Percentiles rank a stretch among this genome's conserved stretches.
Conservation (phyloP, 1,140 invertebrate genomes). For the Paracyclopina nana region DNA sequence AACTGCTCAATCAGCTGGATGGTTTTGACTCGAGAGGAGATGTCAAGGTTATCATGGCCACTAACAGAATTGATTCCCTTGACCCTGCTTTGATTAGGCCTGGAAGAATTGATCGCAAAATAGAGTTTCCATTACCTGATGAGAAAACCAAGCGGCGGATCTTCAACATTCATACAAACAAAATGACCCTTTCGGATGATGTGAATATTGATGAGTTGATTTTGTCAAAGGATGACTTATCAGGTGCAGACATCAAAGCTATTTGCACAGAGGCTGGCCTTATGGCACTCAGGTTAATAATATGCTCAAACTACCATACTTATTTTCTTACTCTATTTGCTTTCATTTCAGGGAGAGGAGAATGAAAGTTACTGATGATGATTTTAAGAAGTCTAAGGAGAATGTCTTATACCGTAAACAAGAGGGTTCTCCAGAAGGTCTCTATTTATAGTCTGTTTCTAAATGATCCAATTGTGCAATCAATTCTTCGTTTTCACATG, state of each 20-base stretch:
- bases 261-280: constrained; percentile 98
- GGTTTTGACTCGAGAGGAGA: constrained; percentile 95
- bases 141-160: constrained; percentile 97
- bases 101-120: constrained; percentile 96
- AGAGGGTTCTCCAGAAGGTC: constrained; percentile 93
- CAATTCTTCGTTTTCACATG: no score
- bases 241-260: constrained; percentile 85
- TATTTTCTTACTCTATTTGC: no score
- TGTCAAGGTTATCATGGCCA: constrained; percentile 97
- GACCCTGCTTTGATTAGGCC: constrained; percentile 97
- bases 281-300: constrained; percentile 86
- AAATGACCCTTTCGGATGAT: constrained; percentile 93
- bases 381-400: constrained; percentile 98
- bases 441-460: constrained; percentile 98
- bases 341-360: constrained; percentile 14
- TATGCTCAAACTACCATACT: no score
- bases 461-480: no score
- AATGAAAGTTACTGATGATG: constrained; percentile 74
- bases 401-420: constrained; percentile 98
- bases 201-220: constrained; percentile 95
- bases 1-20: constrained; percentile 94
- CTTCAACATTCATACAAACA: constrained; percentile 92
- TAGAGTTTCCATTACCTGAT: constrained; percentile 97
- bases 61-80: constrained; percentile 95
- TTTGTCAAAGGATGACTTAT: constrained; percentile 98